A percentile compares a stretch with the other conserved stretches of the same genome.
phyloP scores from a whole-genome alignment of 1,140 invertebrate genomes.

The Hylaeus anthracinus region DNA sequence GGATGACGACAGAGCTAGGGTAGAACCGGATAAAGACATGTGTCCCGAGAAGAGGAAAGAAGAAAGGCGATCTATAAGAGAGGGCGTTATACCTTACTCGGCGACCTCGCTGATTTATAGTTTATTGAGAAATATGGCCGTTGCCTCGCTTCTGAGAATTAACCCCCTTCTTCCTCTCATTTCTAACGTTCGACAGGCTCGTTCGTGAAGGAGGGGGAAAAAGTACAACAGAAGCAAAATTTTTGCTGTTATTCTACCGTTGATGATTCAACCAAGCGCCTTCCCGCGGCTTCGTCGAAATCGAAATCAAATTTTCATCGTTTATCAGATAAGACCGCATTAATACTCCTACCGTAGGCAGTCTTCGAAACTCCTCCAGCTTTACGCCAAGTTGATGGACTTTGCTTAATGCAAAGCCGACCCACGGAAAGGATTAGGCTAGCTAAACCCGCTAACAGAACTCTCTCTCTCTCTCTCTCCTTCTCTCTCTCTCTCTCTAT shows the following conservation, averaged over 20 bases:
- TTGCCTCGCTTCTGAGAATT: conserved; percentile 67
- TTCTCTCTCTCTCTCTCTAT: conserved; percentile 22
- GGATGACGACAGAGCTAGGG: conserved; percentile 26
- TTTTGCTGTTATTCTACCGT: not conserved
- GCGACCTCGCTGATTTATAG: conserved; percentile 76
- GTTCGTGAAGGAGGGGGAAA: not conserved
- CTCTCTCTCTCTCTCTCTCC: conserved; percentile 30
- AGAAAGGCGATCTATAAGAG: conserved; percentile 66
- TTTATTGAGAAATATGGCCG: conserved; percentile 80
- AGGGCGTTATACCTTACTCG: conserved; percentile 68
- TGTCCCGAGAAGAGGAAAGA: conserved; percentile 45
- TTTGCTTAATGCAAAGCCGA: conserved; percentile 67
- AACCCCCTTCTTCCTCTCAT: conserved; percentile 62
- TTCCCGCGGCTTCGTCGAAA: not conserved
- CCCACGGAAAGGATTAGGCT: conserved; percentile 74
- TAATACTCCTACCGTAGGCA: conserved; percentile 17
- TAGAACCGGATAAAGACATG: conserved; percentile 33
- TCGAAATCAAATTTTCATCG: conserved; percentile 6
- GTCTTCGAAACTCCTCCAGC: conserved; percentile 35
- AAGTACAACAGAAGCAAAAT: not conserved
- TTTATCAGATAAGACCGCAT: conserved; percentile 18
- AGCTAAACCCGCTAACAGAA: conserved; percentile 66
- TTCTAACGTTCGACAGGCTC: conserved; percentile 37
- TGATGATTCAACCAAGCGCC: not conserved
- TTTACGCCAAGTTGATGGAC: conserved; percentile 55